These are phyloP conservation scores for Dasyurus viverrinus DNA, from an alignment of 2,113 vertebrate genomes.

Conservation along the genomic window DNA sequence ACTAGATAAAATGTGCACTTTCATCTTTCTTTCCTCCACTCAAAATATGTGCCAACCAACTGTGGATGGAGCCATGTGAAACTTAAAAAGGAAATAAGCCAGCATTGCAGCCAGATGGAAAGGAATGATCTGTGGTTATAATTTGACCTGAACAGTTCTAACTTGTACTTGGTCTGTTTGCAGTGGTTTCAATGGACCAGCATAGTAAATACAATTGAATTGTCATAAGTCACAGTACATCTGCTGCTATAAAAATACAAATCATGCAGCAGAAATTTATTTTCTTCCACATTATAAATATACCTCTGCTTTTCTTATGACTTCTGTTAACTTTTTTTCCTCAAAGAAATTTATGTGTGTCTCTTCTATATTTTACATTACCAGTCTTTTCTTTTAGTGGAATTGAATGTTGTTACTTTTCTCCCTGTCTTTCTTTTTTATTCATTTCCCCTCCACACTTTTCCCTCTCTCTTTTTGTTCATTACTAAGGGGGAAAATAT, in stretches of 20 bases:
- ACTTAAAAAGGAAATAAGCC: conserved; percentile 37
- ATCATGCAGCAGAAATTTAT: conserved; percentile 37
- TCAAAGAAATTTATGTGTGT: background rate
- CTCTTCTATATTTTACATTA: background rate
- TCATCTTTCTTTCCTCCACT: conserved; percentile 25
- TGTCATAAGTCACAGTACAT: background rate
- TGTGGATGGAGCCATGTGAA: conserved; percentile 8
- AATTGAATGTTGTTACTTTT: background rate
- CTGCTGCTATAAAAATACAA: conserved; percentile 52
- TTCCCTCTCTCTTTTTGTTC: background rate
- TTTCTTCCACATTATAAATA: conserved; percentile 5
- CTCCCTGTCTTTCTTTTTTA: background rate
- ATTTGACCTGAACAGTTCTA: conserved; percentile 44
- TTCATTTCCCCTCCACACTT: background rate
- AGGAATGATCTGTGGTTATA: background rate
- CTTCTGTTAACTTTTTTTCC: background rate
- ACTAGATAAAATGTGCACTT: conserved; percentile 47
- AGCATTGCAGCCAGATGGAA: conserved; percentile 1
- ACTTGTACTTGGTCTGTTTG: background rate
- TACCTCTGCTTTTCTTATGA: conserved; percentile 12
- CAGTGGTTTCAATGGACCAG: conserved; percentile 4
- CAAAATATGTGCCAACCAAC: conserved; percentile 19
- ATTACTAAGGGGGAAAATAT: no score
- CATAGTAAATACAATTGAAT: conserved; percentile 31
- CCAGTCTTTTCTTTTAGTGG: background rate